These are phyloP conservation scores for Cranoglanis bouderius DNA, from an alignment of 2,113 vertebrate species.

Conservation along the genomic window DNA sequence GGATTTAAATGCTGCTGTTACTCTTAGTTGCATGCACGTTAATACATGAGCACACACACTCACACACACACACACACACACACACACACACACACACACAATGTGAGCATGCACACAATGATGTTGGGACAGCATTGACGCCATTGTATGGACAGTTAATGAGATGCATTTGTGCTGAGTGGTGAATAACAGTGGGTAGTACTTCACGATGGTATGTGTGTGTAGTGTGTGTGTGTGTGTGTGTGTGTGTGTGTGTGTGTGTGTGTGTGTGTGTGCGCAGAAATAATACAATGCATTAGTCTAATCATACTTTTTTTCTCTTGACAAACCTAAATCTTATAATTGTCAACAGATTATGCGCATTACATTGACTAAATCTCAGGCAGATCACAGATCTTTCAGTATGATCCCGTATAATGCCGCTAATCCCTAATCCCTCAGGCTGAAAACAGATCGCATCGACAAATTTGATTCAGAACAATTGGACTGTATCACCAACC, in stretches of 20 bases:
- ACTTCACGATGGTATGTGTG: not conserved
- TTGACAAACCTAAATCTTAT: not conserved
- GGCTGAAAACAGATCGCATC: not conserved
- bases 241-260: not conserved
- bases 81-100: constrained; percentile 21
- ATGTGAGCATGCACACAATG: not conserved
- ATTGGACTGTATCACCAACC: not conserved
- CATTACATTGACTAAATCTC: not conserved
- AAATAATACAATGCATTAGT: not conserved
- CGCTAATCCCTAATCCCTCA: constrained; percentile 20
- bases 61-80: not conserved
- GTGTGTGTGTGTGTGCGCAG: not conserved
- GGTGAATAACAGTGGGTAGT: not conserved
- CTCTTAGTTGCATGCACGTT: not conserved
- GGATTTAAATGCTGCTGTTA: not conserved
- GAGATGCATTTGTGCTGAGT: constrained; percentile 27
- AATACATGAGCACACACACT: constrained; percentile 12
- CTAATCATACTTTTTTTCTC: not conserved
- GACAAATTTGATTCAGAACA: not conserved
- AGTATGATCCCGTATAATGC: constrained; percentile 13
- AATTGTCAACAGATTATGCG: not conserved
- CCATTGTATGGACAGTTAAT: constrained; percentile 8
- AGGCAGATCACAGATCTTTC: not conserved
- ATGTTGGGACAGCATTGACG: not conserved
- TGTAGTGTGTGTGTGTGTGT: not conserved